These are phyloP conservation scores for Sarcophaga rosellei DNA, from an alignment of 2,888 invertebrate genomes.

Conservation along the genomic window DNA sequence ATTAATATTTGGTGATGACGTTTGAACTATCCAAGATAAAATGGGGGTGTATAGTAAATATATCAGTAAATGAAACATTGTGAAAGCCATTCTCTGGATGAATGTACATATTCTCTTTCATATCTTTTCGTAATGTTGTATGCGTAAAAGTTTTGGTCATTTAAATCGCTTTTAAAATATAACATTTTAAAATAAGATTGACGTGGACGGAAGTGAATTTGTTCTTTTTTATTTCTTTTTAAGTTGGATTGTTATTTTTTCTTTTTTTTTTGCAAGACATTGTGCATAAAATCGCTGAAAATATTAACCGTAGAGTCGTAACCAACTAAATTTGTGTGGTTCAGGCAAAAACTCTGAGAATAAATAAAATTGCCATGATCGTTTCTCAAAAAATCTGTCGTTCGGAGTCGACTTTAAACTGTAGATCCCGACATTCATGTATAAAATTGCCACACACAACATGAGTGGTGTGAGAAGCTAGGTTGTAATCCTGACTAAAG, in stretches of 20 bases:
- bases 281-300: slow-evolving; percentile 12
- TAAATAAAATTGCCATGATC: too few species aligned
- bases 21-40: slow-evolving; percentile 27
- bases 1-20: slow-evolving; percentile 26
- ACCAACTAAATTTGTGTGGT: slow-evolving; percentile 25
- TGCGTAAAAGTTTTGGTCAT: slow-evolving; percentile 21
- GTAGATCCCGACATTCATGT: too few species aligned
- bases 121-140: background rate
- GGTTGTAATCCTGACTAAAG: too few species aligned
- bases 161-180: slow-evolving; percentile 8
- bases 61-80: background rate
- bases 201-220: slow-evolving; percentile 52
- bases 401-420: too few species aligned
- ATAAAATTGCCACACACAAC: too few species aligned
- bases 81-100: background rate
- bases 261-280: slow-evolving; percentile 3
- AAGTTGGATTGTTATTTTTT: background rate
- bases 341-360: too few species aligned
- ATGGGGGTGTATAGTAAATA: background rate
- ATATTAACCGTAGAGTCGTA: slow-evolving; percentile 1
- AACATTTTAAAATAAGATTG: slow-evolving; percentile 2
- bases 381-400: too few species aligned
- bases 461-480: too few species aligned
- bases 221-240: background rate
- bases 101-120: background rate